These are phyloP conservation scores for Hexactinellida sp. DNA, from an alignment of 37 sponge, comb jelly and placozoan species.

Conservation along the genomic window DNA sequence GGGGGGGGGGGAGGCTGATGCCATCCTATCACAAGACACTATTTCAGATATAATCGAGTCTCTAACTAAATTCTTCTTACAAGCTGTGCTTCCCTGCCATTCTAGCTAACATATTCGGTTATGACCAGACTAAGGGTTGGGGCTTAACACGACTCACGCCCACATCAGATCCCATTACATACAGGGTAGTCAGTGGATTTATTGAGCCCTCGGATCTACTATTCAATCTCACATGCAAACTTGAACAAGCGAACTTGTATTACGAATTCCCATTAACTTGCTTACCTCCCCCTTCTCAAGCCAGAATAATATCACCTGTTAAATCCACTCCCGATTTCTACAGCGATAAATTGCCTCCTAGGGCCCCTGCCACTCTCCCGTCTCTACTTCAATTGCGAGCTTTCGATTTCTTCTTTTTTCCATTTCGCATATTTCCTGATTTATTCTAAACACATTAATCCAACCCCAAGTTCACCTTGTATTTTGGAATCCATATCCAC, in stretches of 20 bases:
- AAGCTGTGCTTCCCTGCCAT: neutral
- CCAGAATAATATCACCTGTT: neutral
- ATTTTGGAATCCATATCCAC: neutral
- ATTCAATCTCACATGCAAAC: neutral
- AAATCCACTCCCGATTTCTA: neutral
- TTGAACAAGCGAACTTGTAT: neutral
- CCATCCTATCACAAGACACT: neutral
- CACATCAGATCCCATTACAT: neutral
- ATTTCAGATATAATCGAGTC: neutral
- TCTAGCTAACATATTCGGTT: neutral
- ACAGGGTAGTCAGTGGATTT: neutral
- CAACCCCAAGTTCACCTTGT: neutral
- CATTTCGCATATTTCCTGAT: constrained; percentile 2
- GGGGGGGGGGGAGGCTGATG: too few relatives aligned
- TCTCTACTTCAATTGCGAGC: neutral
- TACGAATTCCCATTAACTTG: neutral
- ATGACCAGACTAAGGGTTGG: neutral
- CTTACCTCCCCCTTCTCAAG: neutral
- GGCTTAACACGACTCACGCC: neutral
- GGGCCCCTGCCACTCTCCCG: neutral
- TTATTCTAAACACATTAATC: neutral
- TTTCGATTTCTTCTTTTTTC: constrained; percentile 11
- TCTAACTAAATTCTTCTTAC: neutral
- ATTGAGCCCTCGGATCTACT: neutral
- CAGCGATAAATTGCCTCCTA: neutral